A percentile compares a stretch with the other conserved stretches of the same genome.
These are phyloP conservation scores for Schlechtendalia chinensis DNA, from an alignment of 1,140 invertebrate species.

Conservation along the genomic window DNA sequence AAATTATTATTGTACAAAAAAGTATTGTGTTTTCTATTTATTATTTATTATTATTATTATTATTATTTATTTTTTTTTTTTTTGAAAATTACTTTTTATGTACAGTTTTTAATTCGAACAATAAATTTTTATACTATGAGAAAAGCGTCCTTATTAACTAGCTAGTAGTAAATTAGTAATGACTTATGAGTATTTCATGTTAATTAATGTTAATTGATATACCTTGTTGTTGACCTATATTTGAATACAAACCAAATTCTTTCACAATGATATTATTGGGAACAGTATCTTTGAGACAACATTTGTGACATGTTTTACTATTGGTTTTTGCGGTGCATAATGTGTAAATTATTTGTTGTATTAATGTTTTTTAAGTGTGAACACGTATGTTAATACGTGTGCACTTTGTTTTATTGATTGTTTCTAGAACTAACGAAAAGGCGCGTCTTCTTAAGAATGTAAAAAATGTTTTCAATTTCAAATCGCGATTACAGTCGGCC, in stretches of 20 bases:
- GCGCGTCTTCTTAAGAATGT: constrained; percentile 90
- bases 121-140: constrained; percentile 31
- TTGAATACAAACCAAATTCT: neutral
- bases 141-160: constrained; percentile 35
- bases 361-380: constrained; percentile 1
- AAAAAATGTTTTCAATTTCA: constrained; percentile 82
- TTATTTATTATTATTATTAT: too few species aligned
- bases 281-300: too few species aligned
- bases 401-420: constrained; percentile 45
- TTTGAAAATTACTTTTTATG: neutral
- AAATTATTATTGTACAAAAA: constrained; percentile 36
- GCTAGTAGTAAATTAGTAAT: neutral
- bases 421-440: constrained; percentile 89
- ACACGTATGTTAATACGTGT: constrained; percentile 38
- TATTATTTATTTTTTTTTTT: too few species aligned
- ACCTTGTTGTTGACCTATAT: constrained; percentile 11
- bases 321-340: neutral
- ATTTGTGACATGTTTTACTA: too few species aligned
- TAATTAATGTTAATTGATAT: neutral
- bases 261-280: neutral
- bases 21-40: neutral
- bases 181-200: neutral
- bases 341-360: neutral
- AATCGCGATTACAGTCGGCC: constrained; percentile 70
- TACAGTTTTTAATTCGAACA: constrained; percentile 26